Evolutionary conservation across 2,888 invertebrate species (phyloP).

Genomic region (Hypolimnas misippus): DNA sequence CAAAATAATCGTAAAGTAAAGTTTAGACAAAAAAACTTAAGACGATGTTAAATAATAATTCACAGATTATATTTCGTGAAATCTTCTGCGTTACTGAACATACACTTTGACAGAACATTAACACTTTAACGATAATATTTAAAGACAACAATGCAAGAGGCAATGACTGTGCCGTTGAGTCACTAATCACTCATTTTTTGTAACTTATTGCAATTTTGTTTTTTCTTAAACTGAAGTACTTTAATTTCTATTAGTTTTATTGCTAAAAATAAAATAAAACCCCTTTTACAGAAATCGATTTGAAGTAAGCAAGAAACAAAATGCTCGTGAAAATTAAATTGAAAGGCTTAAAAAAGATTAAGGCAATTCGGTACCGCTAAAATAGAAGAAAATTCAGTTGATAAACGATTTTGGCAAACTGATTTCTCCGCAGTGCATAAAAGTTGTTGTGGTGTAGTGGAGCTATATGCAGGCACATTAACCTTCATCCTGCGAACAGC

Average conservation of each 20-base stretch:
- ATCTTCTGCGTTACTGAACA: neutral
- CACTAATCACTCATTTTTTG: too few species aligned
- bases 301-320: too few species aligned
- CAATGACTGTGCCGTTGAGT: neutral
- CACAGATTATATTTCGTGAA: too few species aligned
- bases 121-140: neutral
- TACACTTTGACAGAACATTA: neutral
- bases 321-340: neutral
- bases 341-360: neutral
- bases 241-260: too few species aligned
- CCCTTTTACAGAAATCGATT: too few species aligned
- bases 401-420: slow-evolving; percentile 19
- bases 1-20: neutral
- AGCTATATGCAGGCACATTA: slow-evolving; percentile 32
- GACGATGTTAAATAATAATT: too few species aligned
- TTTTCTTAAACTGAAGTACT: too few species aligned
- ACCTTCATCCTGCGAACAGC: slow-evolving; percentile 33
- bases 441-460: slow-evolving; percentile 15
- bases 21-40: too few species aligned
- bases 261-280: too few species aligned
- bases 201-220: too few species aligned
- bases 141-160: neutral
- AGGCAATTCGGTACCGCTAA: neutral
- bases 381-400: slow-evolving; percentile 4
- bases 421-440: slow-evolving; percentile 16